phyloP scores from a whole-genome alignment of 2,888 invertebrate genomes.

The Ischnura elegans region DNA sequence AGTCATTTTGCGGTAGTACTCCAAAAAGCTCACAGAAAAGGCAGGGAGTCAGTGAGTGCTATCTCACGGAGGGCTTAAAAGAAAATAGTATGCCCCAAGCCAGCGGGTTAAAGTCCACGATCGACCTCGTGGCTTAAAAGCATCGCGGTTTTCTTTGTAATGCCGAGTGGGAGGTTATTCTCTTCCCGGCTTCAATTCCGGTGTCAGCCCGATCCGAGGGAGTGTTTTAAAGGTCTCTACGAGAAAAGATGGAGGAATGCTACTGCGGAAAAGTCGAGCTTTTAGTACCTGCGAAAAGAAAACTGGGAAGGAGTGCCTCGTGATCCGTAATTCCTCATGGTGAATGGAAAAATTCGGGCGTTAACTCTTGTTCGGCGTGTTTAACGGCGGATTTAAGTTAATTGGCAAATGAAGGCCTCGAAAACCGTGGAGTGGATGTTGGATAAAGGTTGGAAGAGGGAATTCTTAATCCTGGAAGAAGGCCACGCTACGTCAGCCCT shows the following conservation, averaged over 20 bases:
- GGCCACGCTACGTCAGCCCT: no score
- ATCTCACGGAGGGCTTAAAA: neutral
- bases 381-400: no score
- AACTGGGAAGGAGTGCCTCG: no score
- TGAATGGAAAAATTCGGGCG: no score
- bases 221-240: neutral
- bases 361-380: no score
- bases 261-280: no score
- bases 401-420: no score
- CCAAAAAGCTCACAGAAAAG: neutral
- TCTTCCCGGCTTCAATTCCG: neutral
- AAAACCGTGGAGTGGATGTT: no score
- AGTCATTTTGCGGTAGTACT: neutral
- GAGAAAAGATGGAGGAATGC: neutral
- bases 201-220: neutral
- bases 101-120: neutral
- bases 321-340: no score
- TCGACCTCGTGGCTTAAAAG: neutral
- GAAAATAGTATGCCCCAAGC: neutral
- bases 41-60: neutral
- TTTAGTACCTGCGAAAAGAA: no score
- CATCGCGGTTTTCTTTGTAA: neutral
- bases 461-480: no score
- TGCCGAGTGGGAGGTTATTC: neutral
- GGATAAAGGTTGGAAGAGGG: no score